Evolutionary conservation across 2,888 invertebrate species (phyloP).

Genomic region (Microchrysa polita): DNA sequence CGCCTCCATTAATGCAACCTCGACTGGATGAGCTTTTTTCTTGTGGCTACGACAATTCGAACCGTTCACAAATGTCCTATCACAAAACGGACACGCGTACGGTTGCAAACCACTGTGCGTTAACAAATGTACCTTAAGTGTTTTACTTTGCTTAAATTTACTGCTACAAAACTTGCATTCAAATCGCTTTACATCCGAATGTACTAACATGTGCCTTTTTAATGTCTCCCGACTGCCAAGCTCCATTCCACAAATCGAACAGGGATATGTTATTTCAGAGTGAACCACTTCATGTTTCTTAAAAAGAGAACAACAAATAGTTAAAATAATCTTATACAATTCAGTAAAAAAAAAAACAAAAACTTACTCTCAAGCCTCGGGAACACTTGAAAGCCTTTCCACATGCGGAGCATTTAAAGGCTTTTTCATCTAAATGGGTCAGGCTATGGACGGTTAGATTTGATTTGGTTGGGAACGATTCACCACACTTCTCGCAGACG

Average conservation of each 20-base stretch:
- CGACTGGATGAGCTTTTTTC: constrained; percentile 61
- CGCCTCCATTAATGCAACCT: too few relatives aligned
- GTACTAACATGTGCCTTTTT: constrained; percentile 64
- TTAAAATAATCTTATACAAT: too few relatives aligned
- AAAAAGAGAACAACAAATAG: too few relatives aligned
- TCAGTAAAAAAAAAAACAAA: too few relatives aligned
- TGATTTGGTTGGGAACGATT: constrained; percentile 64
- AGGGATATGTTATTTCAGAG: constrained; percentile 62
- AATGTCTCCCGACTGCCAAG: constrained; percentile 65
- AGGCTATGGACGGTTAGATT: constrained; percentile 66
- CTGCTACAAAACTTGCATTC: constrained; percentile 62
- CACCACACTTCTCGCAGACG: constrained; percentile 66
- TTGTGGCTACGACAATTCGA: constrained; percentile 64
- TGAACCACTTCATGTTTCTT: constrained; percentile 65
- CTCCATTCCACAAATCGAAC: constrained; percentile 62
- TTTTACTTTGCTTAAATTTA: constrained; percentile 63
- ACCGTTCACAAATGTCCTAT: constrained; percentile 62
- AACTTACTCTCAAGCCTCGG: constrained; percentile 56
- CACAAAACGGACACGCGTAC: constrained; percentile 63
- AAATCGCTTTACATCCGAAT: constrained; percentile 60
- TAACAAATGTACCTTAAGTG: constrained; percentile 62
- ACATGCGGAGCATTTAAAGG: constrained; percentile 64
- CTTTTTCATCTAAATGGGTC: constrained; percentile 65
- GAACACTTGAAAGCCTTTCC: constrained; percentile 61
- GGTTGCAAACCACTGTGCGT: constrained; percentile 62